These are phyloP conservation scores for Acronicta alni DNA, from an alignment of 2,888 invertebrate genomes.

Conservation along the genomic window DNA sequence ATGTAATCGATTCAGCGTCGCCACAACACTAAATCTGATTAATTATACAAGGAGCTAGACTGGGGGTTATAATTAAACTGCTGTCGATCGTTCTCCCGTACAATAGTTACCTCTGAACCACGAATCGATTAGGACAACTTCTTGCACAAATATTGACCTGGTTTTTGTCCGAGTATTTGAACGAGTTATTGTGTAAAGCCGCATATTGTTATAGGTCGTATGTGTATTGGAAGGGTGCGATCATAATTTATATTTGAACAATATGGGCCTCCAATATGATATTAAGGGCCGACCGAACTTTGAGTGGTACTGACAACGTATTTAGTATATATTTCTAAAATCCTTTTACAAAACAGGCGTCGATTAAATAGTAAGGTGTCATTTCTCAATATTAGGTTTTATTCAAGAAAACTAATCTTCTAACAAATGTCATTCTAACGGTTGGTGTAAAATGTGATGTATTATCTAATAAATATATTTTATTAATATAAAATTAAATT, in stretches of 20 bases:
- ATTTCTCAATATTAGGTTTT: no score
- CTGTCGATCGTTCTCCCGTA: constrained; percentile 50
- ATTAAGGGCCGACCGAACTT: background rate
- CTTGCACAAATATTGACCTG: constrained; percentile 38
- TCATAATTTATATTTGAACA: constrained; percentile 6
- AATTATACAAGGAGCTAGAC: constrained; percentile 55
- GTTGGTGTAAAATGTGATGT: no score
- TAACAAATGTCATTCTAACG: no score
- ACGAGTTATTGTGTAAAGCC: constrained; percentile 1
- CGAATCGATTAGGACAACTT: constrained; percentile 45
- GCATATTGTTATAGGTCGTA: constrained; percentile 5
- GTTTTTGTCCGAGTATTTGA: constrained; percentile 18
- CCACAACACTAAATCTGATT: constrained; percentile 52
- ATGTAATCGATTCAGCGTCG: background rate
- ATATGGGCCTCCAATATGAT: constrained; percentile 10
- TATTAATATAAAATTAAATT: no score
- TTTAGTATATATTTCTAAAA: background rate
- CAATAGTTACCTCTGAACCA: constrained; percentile 51
- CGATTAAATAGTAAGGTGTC: no score
- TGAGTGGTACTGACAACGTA: background rate
- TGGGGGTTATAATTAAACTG: constrained; percentile 56
- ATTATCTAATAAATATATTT: no score
- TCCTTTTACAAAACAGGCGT: background rate
- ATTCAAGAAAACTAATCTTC: no score
- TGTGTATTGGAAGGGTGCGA: background rate